Base-by-base conservation (phyloP, 2,888 invertebrate species). In the Microchrysa polita region DNA sequence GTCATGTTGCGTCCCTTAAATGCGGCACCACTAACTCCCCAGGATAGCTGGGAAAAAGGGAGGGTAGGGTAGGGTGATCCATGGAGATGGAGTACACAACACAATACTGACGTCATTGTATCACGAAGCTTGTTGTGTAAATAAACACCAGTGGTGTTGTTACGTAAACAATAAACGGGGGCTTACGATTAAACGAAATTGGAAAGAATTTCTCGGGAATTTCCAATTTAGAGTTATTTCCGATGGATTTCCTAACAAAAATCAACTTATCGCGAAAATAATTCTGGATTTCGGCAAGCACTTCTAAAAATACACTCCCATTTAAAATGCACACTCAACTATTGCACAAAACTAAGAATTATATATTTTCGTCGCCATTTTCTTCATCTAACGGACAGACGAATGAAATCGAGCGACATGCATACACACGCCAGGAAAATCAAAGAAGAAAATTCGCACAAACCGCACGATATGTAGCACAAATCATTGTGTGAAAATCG, bases 71-170 rank as follows among this genome's bases (percentile, higher is more conserved):
- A n/a, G 20, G 65, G 14, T 20, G 22, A 48, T 5, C 5, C 44
- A 7, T 5, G 22, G 65, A 20, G 44, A 9, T 12, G 61, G 44
- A 34, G 44, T 48, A 22, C 42, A 67, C 53, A 67, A 67, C 23
- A 65, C 61, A 40, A 23, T 16, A n/a, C 55, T 34, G 67, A 53
- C 67, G 57, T 69, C 55, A 60, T 72, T 18, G 59, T 55, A 76
- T 74, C 61, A 60, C 53, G 73, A 73, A 71, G 74, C 75, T 73
- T 72, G 63, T 48, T 72, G 69, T 74, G 78, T 77, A 76, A 77
- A 76, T 74, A 76, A 73, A 75, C 73, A 60, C 48, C 78, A 78
- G 77, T 77, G 77, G 75, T 75, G 78, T 76, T 74, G 77, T 74
- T 55, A 60, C 55, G 65, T 74, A 74, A 77, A 75, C 74, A 77